Percentiles rank a stretch among this genome's conserved stretches.
Evolutionary conservation across 2,797 vertebrate species (phyloP).

Genomic region (Synaphobranchus kaupii): DNA sequence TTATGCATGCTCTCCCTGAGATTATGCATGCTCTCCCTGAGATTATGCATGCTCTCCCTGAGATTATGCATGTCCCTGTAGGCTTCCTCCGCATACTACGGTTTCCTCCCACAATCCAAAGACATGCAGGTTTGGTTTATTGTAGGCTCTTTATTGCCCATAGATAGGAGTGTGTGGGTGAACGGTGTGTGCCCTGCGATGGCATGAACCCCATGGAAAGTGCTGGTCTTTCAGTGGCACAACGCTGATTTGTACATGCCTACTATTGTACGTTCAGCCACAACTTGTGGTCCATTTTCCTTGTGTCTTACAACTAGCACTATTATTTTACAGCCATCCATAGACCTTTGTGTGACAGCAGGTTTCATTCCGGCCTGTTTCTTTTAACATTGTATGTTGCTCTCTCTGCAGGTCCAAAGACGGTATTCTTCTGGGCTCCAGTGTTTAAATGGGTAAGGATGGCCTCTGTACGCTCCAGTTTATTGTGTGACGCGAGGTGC

Average conservation of each 20-base stretch:
- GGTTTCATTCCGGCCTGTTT: not conserved
- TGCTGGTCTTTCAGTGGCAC: not conserved
- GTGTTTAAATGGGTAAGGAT: conserved; percentile 95
- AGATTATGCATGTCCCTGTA: too few relatives aligned
- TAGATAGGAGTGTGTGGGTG: too few relatives aligned
- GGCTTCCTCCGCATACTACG: too few relatives aligned
- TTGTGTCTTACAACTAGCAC: not conserved
- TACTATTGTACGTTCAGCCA: conserved; percentile 42
- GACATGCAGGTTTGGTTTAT: too few relatives aligned
- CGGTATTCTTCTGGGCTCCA: conserved; percentile 98
- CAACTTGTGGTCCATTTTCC: not conserved
- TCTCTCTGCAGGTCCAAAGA: conserved; percentile 84
- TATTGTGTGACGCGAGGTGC: not conserved
- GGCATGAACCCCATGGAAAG: not conserved
- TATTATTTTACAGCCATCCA: conserved; percentile 11
- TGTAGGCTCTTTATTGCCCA: too few relatives aligned
- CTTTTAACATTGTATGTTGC: conserved; percentile 24
- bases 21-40: too few relatives aligned
- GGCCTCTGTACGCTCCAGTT: not conserved
- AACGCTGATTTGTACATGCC: not conserved
- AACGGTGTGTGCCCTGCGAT: too few relatives aligned
- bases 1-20: too few relatives aligned
- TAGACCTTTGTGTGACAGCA: conserved; percentile 11
- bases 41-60: too few relatives aligned
- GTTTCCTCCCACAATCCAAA: too few relatives aligned